Percentiles rank a stretch among this genome's conserved stretches.
Conservation (phyloP, 2,797 vertebrate genomes). For the Austrolebias charrua region DNA sequence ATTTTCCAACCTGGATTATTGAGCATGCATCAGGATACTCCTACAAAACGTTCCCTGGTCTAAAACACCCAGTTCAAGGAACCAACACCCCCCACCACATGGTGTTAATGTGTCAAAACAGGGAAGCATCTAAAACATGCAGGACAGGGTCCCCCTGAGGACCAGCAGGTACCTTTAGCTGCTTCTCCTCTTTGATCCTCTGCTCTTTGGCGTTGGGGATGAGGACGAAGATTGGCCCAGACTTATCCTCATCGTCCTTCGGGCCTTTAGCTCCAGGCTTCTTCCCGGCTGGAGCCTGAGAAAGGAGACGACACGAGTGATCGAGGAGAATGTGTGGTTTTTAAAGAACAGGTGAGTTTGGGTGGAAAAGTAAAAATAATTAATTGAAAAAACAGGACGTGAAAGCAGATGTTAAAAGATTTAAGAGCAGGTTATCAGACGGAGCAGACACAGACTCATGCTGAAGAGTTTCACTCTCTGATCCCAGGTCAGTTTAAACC, state of each 20-base stretch:
- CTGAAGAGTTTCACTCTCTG: background rate
- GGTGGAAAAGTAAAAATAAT: no score
- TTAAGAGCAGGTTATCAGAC: constrained; percentile 26
- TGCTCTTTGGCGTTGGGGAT: constrained; percentile 95
- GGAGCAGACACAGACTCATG: background rate
- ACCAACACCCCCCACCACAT: no score
- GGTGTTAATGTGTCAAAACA: no score
- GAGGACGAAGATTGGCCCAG: constrained; percentile 91
- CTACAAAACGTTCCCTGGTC: no score
- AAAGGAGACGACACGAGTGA: background rate
- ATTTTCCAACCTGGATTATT: no score
- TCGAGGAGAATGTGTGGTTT: background rate
- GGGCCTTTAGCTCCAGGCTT: constrained; percentile 85
- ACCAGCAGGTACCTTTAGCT: constrained; percentile 83
- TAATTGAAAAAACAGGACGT: constrained; percentile 18
- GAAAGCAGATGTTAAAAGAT: constrained; percentile 11
- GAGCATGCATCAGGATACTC: no score
- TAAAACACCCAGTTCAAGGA: no score
- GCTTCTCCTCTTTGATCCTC: constrained; percentile 94
- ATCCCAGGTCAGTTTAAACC: background rate
- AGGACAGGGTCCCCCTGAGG: no score
- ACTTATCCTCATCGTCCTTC: constrained; percentile 94
- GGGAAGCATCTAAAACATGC: no score
- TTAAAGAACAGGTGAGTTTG: background rate
- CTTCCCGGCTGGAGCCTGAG: constrained; percentile 85